These are phyloP conservation scores for Tromatobia lineatoria DNA, from an alignment of 2,888 invertebrate species.

Conservation along the genomic window DNA sequence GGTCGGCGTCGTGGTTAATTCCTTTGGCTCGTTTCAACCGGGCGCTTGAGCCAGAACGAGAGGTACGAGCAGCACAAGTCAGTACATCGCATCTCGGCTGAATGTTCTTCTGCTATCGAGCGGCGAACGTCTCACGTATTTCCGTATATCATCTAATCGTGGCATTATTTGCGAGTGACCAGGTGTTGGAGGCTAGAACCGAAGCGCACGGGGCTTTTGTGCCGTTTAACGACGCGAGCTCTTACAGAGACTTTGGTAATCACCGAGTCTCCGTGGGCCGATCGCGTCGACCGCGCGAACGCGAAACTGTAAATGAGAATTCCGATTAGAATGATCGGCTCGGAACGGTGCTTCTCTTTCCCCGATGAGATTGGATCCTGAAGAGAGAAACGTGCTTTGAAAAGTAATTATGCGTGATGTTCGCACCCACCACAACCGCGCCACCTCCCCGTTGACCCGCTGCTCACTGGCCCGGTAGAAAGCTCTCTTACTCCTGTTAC, in stretches of 20 bases:
- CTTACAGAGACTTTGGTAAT: constrained; percentile 38
- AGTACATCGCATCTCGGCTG: constrained; percentile 1
- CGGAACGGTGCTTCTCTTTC: constrained; percentile 54
- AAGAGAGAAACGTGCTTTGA: constrained; percentile 70
- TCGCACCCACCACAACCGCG: constrained; percentile 29
- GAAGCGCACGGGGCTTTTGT: neutral
- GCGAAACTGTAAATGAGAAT: constrained; percentile 71
- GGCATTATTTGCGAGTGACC: constrained; percentile 71
- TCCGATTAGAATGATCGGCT: constrained; percentile 68
- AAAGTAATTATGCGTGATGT: constrained; percentile 69
- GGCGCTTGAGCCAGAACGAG: constrained; percentile 46
- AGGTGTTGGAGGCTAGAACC: neutral
- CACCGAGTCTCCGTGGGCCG: constrained; percentile 39
- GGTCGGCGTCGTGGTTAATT: constrained; percentile 77
- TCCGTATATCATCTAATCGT: constrained; percentile 72
- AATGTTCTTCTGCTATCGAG: constrained; percentile 23
- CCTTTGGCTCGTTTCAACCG: constrained; percentile 71
- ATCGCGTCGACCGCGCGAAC: constrained; percentile 17
- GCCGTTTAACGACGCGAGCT: constrained; percentile 26
- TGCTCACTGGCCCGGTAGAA: neutral
- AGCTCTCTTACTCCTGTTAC: constrained; percentile 18
- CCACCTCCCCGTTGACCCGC: constrained; percentile 12
- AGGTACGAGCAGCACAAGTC: constrained; percentile 15
- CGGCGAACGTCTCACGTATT: constrained; percentile 67
- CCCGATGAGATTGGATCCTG: constrained; percentile 68